Conservation (phyloP, 2,888 invertebrate genomes). For the Calameuta filiformis region DNA sequence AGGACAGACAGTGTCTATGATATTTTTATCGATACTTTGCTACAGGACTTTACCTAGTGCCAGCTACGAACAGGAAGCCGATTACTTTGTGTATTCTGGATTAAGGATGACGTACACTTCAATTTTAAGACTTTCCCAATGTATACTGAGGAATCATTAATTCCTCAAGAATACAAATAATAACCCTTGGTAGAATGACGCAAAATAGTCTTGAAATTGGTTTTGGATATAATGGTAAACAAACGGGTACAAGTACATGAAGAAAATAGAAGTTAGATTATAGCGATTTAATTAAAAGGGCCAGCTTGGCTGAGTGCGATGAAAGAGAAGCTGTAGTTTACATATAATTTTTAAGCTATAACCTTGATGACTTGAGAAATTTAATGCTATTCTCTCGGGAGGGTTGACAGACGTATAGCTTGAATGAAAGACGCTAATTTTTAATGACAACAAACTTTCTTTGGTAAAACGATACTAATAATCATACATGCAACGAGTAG, state of each 20-base stretch:
- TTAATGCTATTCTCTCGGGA: background rate
- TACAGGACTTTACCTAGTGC: background rate
- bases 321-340: background rate
- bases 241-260: background rate
- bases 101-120: background rate
- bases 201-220: background rate
- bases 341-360: background rate
- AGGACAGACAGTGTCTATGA: background rate
- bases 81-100: background rate
- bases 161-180: background rate
- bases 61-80: background rate
- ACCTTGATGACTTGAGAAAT: background rate
- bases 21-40: background rate
- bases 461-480: background rate
- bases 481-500: background rate
- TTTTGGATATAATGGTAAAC: background rate
- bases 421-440: background rate
- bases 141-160: background rate
- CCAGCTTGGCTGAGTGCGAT: too few species aligned
- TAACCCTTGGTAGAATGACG: background rate
- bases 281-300: background rate
- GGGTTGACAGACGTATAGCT: background rate
- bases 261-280: background rate
- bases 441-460: background rate
- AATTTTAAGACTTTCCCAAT: background rate